These are phyloP conservation scores for Atopsyche davidsoni DNA, from an alignment of 1,140 invertebrate species.

Conservation along the genomic window DNA sequence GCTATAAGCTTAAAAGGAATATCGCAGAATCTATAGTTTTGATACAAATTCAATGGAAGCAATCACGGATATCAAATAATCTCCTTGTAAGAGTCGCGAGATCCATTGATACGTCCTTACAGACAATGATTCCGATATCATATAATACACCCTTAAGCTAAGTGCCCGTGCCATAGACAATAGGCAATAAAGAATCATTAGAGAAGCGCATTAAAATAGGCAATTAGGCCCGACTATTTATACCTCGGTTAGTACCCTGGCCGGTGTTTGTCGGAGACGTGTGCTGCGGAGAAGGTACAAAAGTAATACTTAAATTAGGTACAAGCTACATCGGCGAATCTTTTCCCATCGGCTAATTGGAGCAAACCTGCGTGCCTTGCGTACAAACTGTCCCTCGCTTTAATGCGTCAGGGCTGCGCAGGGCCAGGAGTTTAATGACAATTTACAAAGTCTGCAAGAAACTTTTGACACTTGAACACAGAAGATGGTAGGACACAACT, in stretches of 20 bases:
- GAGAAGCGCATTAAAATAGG: constrained; percentile 7
- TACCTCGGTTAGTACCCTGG: too few relatives aligned
- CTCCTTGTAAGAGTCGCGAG: too few relatives aligned
- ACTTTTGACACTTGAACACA: too few relatives aligned
- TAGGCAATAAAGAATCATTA: not conserved
- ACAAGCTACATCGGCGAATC: constrained; percentile 21
- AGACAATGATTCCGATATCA: not conserved
- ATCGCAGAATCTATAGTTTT: too few relatives aligned
- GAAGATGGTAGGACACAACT: too few relatives aligned
- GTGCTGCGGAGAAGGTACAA: not conserved
- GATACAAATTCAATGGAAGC: too few relatives aligned
- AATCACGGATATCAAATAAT: too few relatives aligned
- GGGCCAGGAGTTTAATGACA: too few relatives aligned
- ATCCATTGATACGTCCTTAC: too few relatives aligned
- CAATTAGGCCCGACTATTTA: constrained; percentile 8
- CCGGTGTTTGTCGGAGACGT: not conserved
- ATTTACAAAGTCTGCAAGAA: too few relatives aligned
- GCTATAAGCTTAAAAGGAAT: too few relatives aligned
- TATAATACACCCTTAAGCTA: too few relatives aligned
- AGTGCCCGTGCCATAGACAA: not conserved
- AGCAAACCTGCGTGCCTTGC: constrained; percentile 24
- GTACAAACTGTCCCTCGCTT: constrained; percentile 15
- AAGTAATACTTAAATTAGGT: constrained; percentile 14
- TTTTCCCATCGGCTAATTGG: constrained; percentile 30
- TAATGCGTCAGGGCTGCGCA: not conserved